Evolutionary conservation across 2,113 vertebrate genomes (phyloP), one percentile per base, ranked within the genome.

Genomic region (Melospiza melodia): DNA sequence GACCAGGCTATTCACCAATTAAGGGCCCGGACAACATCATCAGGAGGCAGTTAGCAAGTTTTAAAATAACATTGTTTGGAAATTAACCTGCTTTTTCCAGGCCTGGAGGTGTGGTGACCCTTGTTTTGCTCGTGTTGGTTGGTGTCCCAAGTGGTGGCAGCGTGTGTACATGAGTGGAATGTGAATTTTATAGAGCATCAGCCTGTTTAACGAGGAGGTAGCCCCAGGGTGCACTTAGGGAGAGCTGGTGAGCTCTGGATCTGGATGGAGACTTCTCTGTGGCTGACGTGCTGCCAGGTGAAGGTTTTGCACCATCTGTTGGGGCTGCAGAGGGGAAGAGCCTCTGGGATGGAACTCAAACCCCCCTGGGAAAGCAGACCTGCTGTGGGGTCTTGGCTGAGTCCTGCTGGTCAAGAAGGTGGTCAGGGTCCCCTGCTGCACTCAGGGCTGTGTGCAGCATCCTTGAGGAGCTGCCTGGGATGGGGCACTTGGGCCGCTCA

Each of bases 31-130:
- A 90, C 96, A 95, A 96, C 95, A 95, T 95, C 73, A 97, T 95
- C 95, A 95, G 87, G 59, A 90, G 79, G 94, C 73, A 89, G 88
- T 97, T 97, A 97, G 96, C 95, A 90, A 96, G 92, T 95, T 97
- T 97, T 97, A 97, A 96, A 97, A 95, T 90, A 96, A 96, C 92
- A 94, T 92, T 92, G 94, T 93, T 95, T 96, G 92, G 89, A 92
- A 96, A 96, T 94, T 87, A 95, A 94, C 95, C 82, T 89, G 73
- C 89, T 90, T 69, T 87, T 95, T 96, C 89, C 89, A 91, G 74
- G 80, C 94, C 92, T 55, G 74, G 54, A 92, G 95, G 95, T 80
- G 92, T 48, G 66, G 74, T 96, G 94, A 37, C 84, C 94, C 94
- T 89, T 8, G 2, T 91, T 85, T 63, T 63, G 74, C 89, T 92